These are phyloP conservation scores for Archilochus colubris DNA, from an alignment of 2,113 vertebrate genomes.

Conservation along the genomic window DNA sequence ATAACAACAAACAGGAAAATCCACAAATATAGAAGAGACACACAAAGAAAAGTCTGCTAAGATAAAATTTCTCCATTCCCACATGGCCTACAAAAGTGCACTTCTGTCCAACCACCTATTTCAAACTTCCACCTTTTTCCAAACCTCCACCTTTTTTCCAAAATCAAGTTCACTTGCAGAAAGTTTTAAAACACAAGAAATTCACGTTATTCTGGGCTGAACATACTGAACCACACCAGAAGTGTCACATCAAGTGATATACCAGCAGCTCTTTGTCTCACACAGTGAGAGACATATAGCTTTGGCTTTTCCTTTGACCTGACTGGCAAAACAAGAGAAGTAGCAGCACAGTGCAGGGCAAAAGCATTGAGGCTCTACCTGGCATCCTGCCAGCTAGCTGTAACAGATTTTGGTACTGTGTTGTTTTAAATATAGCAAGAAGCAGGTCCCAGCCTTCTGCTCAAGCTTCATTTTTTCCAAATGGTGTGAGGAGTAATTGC, in stretches of 20 bases:
- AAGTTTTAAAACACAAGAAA: not conserved
- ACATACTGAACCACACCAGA: not conserved
- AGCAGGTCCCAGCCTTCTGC: conserved; percentile 63
- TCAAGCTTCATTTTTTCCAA: conserved; percentile 49
- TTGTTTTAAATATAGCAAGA: conserved; percentile 52
- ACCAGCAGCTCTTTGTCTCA: not conserved
- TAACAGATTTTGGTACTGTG: conserved; percentile 9
- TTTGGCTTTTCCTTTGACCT: conserved; percentile 1
- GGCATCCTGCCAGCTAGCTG: conserved; percentile 16
- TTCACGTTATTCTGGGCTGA: not conserved
- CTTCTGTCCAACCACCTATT: not conserved
- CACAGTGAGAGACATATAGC: not conserved
- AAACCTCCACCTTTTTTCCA: not conserved
- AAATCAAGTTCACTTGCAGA: not conserved
- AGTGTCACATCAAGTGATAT: fast-evolving
- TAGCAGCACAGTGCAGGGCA: not conserved
- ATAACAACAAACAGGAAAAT: not conserved
- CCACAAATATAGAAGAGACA: not conserved
- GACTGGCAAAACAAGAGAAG: not conserved
- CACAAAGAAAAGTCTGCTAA: not conserved
- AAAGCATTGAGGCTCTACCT: not conserved
- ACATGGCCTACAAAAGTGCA: not conserved
- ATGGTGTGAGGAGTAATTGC: conserved; percentile 48
- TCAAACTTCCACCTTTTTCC: not conserved
- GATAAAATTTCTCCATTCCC: not conserved